phyloP scores from a whole-genome alignment of 1,140 invertebrate genomes.

The Rhizoglyphus robini region DNA sequence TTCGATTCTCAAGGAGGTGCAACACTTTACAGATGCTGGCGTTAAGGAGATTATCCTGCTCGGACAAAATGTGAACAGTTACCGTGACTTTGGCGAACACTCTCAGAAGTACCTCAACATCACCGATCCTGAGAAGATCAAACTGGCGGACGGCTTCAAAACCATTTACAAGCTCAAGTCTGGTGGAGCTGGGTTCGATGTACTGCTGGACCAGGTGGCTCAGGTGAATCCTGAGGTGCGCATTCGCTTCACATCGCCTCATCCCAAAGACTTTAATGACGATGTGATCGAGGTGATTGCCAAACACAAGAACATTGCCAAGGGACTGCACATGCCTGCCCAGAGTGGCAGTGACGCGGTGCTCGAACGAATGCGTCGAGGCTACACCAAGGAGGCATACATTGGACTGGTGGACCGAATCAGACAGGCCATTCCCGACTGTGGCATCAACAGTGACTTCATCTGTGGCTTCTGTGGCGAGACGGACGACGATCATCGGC shows the following conservation, averaged over 20 bases:
- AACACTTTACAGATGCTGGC: slow-evolving; percentile 44
- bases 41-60: slow-evolving; percentile 75
- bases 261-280: slow-evolving; percentile 96
- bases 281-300: slow-evolving; percentile 69
- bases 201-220: slow-evolving; percentile 72
- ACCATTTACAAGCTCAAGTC: slow-evolving; percentile 80
- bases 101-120: not conserved
- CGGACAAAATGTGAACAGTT: slow-evolving; percentile 95
- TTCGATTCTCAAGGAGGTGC: slow-evolving; percentile 75
- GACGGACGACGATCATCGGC: slow-evolving; percentile 76
- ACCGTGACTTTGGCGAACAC: slow-evolving; percentile 48
- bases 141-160: slow-evolving; percentile 61
- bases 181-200: slow-evolving; percentile 70
- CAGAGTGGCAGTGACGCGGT: slow-evolving; percentile 73
- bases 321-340: slow-evolving; percentile 77
- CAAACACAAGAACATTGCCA: slow-evolving; percentile 72
- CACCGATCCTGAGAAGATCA: not conserved
- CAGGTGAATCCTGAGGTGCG: slow-evolving; percentile 34
- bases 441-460: slow-evolving; percentile 81
- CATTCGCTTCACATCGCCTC: slow-evolving; percentile 88
- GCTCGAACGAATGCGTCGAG: slow-evolving; percentile 72
- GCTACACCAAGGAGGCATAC: slow-evolving; percentile 79
- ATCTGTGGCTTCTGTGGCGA: slow-evolving; percentile 95
- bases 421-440: slow-evolving; percentile 50
- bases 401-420: slow-evolving; percentile 65